Evolutionary conservation across 2,888 invertebrate genomes (phyloP).

Genomic region (Stratiomys singularior): DNA sequence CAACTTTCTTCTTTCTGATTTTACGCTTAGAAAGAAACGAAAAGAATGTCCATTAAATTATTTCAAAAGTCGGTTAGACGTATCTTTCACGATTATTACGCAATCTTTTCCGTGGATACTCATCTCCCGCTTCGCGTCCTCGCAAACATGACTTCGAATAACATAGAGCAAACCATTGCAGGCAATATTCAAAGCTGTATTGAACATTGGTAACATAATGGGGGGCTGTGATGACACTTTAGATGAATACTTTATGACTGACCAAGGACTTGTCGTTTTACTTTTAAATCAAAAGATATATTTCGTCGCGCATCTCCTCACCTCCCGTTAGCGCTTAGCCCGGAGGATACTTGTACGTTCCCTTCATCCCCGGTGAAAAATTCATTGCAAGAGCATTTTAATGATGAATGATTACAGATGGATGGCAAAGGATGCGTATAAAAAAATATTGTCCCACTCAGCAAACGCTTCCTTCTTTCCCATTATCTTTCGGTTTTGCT

Average conservation of each 20-base stretch:
- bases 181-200: neutral
- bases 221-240: conserved; percentile 12
- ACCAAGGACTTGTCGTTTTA: conserved; percentile 10
- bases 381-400: neutral
- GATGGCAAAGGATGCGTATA: neutral
- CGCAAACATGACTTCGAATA: neutral
- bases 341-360: neutral
- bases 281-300: neutral
- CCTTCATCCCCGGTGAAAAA: neutral
- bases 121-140: neutral
- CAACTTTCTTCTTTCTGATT: neutral
- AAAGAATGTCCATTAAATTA: neutral
- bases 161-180: no score
- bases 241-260: conserved; percentile 23
- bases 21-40: neutral
- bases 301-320: neutral
- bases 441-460: neutral
- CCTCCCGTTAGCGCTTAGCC: no score
- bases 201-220: conserved; percentile 5
- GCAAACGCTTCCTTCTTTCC: no score
- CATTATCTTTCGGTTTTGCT: neutral
- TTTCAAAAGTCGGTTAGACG: neutral
- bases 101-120: neutral
- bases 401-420: conserved; percentile 7
- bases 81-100: neutral